Evolutionary conservation across 35 echinoderm and acorn worm genomes (phyloP), one percentile per base, ranked within the genome.

Genomic region (Apostichopus japonicus): DNA sequence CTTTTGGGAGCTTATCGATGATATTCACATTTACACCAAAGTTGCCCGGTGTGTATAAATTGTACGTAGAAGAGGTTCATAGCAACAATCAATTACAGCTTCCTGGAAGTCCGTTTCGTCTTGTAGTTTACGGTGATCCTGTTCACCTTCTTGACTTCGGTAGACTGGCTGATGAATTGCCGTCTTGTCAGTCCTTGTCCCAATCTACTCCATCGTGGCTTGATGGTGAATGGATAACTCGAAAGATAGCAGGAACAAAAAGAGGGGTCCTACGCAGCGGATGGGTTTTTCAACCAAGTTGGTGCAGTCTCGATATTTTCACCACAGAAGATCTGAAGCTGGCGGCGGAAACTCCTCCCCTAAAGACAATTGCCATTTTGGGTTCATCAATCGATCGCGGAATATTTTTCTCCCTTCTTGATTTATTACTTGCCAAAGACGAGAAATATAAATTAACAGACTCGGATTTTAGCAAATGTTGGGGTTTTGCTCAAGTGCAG

Each of bases 21-120:
- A 88, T 8, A 17, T 88, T 88, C 59, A 65, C 86, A 7, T 88
- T 61, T 8, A 25, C 23, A 9, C 58, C 86, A 72, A 65, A 4
- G 16, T 15, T 88, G 19, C 58, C 86, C n/a, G 86, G 86, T 24
- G 86, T 62, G 14, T 88, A 88, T 88, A 55, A 88, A n/a, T n/a
- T 88, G 13, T 88, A 67, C 61, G 86, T 88, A 10, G 86, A 88
- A 70, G 86, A 88, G 9, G 59, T 88, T 17, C 57, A 27, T 9
- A 3, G 4, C 6, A 8, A 2, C 11, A 65, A 5, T 24, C 86
- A 88, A 72, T 62, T 61, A 4, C 86, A 88, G 58, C n/a, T 88
- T 17, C 86, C 65, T 10, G 83, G 83, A 9, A 87, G 83, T 59
- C 57, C 83, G 4, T 87, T 87, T 55, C 54, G 59, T 19, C 10